A percentile compares a stretch with the other conserved stretches of the same genome.
Evolutionary conservation across 2,797 vertebrate species (phyloP).

Genomic region (Calcarius lapponicus): DNA sequence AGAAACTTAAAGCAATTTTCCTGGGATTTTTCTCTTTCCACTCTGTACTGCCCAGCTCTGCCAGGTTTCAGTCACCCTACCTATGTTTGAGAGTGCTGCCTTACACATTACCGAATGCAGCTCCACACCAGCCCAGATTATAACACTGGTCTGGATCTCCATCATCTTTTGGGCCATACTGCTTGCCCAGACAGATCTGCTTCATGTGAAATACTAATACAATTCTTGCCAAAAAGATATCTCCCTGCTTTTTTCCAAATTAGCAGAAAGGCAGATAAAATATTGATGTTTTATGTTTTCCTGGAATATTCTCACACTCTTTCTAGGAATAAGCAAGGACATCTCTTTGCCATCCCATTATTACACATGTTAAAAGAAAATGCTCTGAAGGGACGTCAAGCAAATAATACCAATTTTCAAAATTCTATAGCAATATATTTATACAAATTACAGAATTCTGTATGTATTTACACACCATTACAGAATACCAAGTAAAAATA

Average conservation of each 20-base stretch:
- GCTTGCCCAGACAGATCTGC: neutral
- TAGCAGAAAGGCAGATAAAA: neutral
- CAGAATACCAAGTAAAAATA: slow-evolving; percentile 69
- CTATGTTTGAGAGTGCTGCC: neutral
- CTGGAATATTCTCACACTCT: neutral
- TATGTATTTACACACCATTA: slow-evolving; percentile 75
- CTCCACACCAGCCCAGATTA: neutral
- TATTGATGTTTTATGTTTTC: neutral
- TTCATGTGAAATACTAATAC: neutral
- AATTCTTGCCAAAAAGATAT: neutral
- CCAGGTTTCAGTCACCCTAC: neutral
- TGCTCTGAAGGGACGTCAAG: slow-evolving; percentile 65
- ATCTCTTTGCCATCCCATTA: slow-evolving; percentile 16
- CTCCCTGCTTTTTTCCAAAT: neutral
- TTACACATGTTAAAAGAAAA: slow-evolving; percentile 8
- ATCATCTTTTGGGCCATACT: neutral
- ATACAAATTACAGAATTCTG: slow-evolving; percentile 75
- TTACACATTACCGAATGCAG: neutral
- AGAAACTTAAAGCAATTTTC: neutral
- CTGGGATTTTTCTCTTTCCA: neutral
- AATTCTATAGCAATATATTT: slow-evolving; percentile 78
- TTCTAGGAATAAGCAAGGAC: slow-evolving; percentile 9
- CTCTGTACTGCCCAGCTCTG: neutral
- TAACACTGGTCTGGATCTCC: neutral
- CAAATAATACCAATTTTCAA: slow-evolving; percentile 75